Base-by-base conservation (phyloP, 2,797 vertebrate species). In the Enteromius mattozi region DNA sequence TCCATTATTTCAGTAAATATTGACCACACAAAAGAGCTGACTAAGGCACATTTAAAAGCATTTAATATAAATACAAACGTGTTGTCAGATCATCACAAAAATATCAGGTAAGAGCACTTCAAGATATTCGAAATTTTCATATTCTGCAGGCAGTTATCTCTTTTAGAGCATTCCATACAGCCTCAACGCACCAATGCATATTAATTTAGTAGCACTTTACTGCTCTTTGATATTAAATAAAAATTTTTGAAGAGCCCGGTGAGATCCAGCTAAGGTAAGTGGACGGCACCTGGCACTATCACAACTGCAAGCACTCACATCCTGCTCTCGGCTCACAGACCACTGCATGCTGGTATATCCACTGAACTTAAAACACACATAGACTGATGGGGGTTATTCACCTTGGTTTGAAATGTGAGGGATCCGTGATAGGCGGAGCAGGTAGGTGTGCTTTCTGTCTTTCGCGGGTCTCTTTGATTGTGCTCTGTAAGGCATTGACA, bases 401-500 rank as follows among this genome's bases (percentile, higher is more conserved):
- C 56, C 47, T 86, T 65, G 66, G 75, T 86, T 78, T 83, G 71
- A 85, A 78, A 77, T 85, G 78, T 70, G 74, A 87, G 78, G 88
- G 81, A 85, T 71, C 56, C 35, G 6, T 83, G 78, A 49, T 84
- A 68, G 88, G 61, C 76, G 74, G 68, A 77, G 65, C 85, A 91
- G 89, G 91, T 91, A 89, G 86, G 91, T 90, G 88, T 83, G 85
- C 80, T 89, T 89, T 90, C 76, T 85, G 63, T 87, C 72, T 87
- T 77, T 88, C 19, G 76, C 83, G 81, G 84, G 83, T 77, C 71
- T 85, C 49, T 85, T 66, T 85, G 85, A 65, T 75, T 61, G 80
- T 84, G 49, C 40, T 86, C 61, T 84, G 78, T 76, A 79, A 82
- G 51, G 69, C 83, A 63, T 77, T 82, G 80, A 82, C 77, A 63